These are phyloP conservation scores for Mythimna loreyi DNA, from an alignment of 2,888 invertebrate species.

Conservation along the genomic window DNA sequence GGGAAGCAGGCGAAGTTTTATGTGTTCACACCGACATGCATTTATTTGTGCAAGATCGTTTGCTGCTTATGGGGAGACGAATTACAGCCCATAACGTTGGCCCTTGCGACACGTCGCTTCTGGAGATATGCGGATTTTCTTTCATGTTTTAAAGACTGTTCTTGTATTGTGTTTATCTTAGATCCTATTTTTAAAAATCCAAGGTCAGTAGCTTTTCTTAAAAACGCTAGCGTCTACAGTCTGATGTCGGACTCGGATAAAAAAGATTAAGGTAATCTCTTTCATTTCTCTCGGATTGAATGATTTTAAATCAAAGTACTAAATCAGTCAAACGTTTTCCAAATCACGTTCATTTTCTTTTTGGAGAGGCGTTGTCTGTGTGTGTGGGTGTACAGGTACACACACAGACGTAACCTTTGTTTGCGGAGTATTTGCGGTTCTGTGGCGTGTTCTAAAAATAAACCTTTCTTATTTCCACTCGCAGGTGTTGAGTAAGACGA, in stretches of 20 bases:
- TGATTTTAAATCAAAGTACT: conserved; percentile 34
- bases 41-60: conserved; percentile 59
- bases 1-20: conserved; percentile 53
- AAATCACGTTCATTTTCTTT: conserved; percentile 17
- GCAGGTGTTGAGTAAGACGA: not conserved
- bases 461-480: not conserved
- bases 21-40: conserved; percentile 56
- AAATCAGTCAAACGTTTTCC: conserved; percentile 26
- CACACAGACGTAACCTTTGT: not conserved
- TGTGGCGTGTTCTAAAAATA: conserved; percentile 1
- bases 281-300: conserved; percentile 22
- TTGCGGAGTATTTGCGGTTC: no score
- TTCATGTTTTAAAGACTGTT: not conserved
- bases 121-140: conserved; percentile 6
- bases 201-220: not conserved
- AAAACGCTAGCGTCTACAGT: conserved; percentile 6
- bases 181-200: not conserved
- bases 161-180: not conserved
- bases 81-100: conserved; percentile 40
- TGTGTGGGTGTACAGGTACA: not conserved
- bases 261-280: conserved; percentile 39
- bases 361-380: not conserved
- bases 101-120: conserved; percentile 11
- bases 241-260: conserved; percentile 17
- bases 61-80: conserved; percentile 42